phyloP scores from a whole-genome alignment of 1,140 invertebrate species.

The Pissodes strobi region DNA sequence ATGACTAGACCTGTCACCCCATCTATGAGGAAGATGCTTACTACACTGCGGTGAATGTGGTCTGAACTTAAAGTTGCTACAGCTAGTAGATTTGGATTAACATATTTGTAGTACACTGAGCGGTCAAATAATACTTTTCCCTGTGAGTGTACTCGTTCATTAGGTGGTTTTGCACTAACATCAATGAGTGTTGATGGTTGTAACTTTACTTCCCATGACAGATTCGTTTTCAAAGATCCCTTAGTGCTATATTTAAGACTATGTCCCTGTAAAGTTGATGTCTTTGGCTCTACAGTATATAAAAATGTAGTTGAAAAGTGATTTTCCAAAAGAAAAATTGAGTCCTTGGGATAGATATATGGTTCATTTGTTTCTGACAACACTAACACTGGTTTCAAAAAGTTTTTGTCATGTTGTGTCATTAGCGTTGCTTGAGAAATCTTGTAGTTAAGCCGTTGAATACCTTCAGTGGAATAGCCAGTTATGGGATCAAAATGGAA shows the following conservation, averaged over 20 bases:
- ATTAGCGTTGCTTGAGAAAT: slow-evolving; percentile 77
- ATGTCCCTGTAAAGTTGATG: slow-evolving; percentile 72
- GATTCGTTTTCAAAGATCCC: slow-evolving; percentile 48
- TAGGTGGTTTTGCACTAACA: slow-evolving; percentile 70
- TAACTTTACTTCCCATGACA: slow-evolving; percentile 74
- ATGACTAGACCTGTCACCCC: slow-evolving; percentile 83
- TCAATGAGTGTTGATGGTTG: slow-evolving; percentile 71
- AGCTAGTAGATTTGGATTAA: slow-evolving; percentile 95
- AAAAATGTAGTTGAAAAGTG: slow-evolving; percentile 69
- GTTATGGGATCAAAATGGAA: slow-evolving; percentile 87
- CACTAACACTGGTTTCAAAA: slow-evolving; percentile 77
- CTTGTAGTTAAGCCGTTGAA: slow-evolving; percentile 67
- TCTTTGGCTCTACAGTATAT: slow-evolving; percentile 55
- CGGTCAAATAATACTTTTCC: slow-evolving; percentile 93
- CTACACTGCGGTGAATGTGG: slow-evolving; percentile 73
- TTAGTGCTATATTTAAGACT: slow-evolving; percentile 56
- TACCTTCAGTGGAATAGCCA: slow-evolving; percentile 65
- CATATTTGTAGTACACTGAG: slow-evolving; percentile 97
- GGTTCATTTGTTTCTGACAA: slow-evolving; percentile 74
- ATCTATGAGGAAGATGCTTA: slow-evolving; percentile 78
- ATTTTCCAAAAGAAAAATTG: slow-evolving; percentile 55
- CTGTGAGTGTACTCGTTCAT: slow-evolving; percentile 93
- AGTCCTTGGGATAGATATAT: slow-evolving; percentile 69
- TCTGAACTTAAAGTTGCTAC: slow-evolving; percentile 81
- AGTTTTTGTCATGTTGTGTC: slow-evolving; percentile 70